phyloP scores from a whole-genome alignment of 2,113 vertebrate species.

The Campylorhamphus procurvoides region DNA sequence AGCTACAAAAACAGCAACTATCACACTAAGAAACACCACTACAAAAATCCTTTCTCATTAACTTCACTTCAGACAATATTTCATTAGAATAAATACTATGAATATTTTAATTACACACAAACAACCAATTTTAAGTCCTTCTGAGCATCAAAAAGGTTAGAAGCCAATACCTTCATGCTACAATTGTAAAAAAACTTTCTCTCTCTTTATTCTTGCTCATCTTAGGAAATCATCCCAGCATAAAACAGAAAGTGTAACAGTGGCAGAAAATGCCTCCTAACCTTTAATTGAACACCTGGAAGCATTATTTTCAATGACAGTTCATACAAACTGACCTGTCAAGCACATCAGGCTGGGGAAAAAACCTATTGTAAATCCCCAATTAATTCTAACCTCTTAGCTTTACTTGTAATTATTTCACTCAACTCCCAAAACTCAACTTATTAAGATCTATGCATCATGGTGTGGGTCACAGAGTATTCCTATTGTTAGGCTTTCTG shows the following conservation, averaged over 20 bases:
- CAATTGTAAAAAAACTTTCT: background rate
- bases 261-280: background rate
- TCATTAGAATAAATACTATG: conserved; percentile 40
- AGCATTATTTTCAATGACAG: background rate
- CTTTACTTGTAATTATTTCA: background rate
- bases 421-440: background rate
- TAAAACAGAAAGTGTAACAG: background rate
- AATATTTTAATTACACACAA: conserved; percentile 53
- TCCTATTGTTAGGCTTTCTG: background rate
- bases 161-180: background rate
- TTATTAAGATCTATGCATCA: conserved; percentile 5
- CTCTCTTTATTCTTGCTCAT: background rate
- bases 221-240: background rate
- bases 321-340: background rate
- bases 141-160: background rate
- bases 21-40: conserved; percentile 22
- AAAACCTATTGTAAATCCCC: background rate
- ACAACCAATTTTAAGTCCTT: conserved; percentile 3
- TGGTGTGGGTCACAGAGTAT: background rate
- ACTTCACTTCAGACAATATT: conserved; percentile 34
- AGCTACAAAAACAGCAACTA: background rate
- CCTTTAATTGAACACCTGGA: background rate
- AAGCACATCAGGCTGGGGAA: background rate
- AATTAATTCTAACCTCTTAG: conserved; percentile 27
- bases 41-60: conserved; percentile 45